These are phyloP conservation scores for Amphiprion percula DNA, from an alignment of 2,113 vertebrate species.

Conservation along the genomic window DNA sequence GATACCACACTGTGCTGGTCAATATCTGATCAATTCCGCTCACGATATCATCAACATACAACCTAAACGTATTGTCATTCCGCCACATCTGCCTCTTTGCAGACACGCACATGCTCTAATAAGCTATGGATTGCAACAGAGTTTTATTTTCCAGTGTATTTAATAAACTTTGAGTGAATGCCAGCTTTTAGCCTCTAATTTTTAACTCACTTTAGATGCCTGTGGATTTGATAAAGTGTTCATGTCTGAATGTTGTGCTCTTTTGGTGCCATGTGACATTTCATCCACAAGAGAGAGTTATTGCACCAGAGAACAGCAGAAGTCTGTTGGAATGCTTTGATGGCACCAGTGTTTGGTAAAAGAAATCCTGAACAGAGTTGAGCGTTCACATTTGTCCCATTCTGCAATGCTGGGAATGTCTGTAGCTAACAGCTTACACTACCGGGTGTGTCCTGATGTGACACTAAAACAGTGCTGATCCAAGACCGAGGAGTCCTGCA, in stretches of 20 bases:
- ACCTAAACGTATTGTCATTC: slow-evolving; percentile 1
- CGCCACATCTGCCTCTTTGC: slow-evolving; percentile 23
- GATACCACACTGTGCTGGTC: background rate
- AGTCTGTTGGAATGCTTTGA: background rate
- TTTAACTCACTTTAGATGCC: background rate
- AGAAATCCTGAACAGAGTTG: too few species aligned
- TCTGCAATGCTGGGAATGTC: background rate
- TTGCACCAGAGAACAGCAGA: background rate
- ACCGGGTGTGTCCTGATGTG: background rate
- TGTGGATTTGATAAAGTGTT: background rate
- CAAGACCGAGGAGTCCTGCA: too few species aligned
- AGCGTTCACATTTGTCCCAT: background rate
- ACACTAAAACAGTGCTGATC: too few species aligned
- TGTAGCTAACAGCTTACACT: too few species aligned
- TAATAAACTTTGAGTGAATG: slow-evolving; percentile 67
- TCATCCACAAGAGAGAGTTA: slow-evolving; percentile 47
- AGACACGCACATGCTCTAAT: slow-evolving; percentile 47
- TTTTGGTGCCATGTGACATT: slow-evolving; percentile 1
- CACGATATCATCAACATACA: background rate
- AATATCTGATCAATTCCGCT: too few species aligned
- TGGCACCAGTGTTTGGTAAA: background rate
- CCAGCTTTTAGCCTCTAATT: background rate
- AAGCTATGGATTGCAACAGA: slow-evolving; percentile 37
- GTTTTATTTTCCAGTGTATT: slow-evolving; percentile 63
- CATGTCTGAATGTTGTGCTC: background rate